Conservation (phyloP, 1,140 invertebrate species). For the Holcopasites calliopsidis region DNA sequence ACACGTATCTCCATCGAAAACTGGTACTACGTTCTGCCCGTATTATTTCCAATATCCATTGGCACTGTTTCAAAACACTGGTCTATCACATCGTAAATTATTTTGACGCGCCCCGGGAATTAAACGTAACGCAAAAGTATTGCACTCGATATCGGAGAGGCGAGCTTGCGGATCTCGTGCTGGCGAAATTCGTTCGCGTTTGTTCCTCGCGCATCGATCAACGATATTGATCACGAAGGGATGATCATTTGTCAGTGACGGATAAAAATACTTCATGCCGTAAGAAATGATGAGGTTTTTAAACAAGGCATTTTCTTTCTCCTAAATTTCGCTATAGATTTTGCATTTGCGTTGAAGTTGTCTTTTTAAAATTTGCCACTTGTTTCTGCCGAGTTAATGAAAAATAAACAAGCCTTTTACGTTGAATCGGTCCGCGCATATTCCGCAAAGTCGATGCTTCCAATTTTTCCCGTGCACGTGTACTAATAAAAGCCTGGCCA, state of each 20-base stretch:
- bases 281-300: neutral
- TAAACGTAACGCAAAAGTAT: slow-evolving; percentile 53
- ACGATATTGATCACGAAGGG: neutral
- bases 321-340: too few relatives aligned
- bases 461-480: neutral
- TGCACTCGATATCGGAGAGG: slow-evolving; percentile 9
- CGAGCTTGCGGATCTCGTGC: neutral
- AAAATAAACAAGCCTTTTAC: too few relatives aligned
- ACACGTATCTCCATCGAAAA: slow-evolving; percentile 28
- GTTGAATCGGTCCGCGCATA: too few relatives aligned
- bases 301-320: too few relatives aligned
- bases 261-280: neutral
- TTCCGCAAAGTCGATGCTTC: neutral
- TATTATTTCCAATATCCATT: slow-evolving; percentile 21
- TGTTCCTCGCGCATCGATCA: neutral
- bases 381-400: too few relatives aligned
- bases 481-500: neutral
- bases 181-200: neutral
- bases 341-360: too few relatives aligned
- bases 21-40: slow-evolving; percentile 12
- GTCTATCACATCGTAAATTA: slow-evolving; percentile 69
- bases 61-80: slow-evolving; percentile 56
- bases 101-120: slow-evolving; percentile 50
- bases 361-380: too few relatives aligned
- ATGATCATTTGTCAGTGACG: neutral